phyloP scores from a whole-genome alignment of 2,888 invertebrate genomes.

The Ptychoptera contaminata region DNA sequence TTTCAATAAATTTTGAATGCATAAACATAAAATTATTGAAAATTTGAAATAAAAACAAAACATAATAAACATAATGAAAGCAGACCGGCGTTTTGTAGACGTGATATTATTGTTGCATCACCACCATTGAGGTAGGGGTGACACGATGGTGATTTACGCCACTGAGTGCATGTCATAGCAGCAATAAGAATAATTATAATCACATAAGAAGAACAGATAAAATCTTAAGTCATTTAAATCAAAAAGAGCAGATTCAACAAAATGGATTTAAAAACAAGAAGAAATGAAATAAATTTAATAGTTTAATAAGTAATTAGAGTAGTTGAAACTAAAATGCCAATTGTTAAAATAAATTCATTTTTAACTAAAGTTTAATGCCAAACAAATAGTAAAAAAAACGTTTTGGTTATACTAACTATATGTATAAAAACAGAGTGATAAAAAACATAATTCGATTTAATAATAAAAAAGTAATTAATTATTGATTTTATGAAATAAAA shows the following conservation, averaged over 20 bases:
- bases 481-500: no score
- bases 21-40: background rate
- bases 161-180: background rate
- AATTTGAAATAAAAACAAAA: constrained; percentile 7
- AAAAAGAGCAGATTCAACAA: background rate
- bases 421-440: no score
- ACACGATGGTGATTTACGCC: background rate
- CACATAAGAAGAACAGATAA: constrained; percentile 3
- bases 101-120: constrained; percentile 30
- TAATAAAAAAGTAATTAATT: no score
- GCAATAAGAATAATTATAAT: background rate
- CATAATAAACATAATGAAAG: constrained; percentile 15
- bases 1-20: background rate
- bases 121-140: constrained; percentile 26
- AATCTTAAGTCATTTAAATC: background rate
- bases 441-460: no score
- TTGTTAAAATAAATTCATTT: background rate
- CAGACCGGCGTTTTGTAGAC: constrained; percentile 32
- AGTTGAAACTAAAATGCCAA: no score
- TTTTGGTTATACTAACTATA: no score
- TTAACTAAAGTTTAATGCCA: no score
- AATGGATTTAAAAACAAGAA: background rate
- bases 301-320: background rate
- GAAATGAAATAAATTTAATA: no score
- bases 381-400: no score